Base-by-base conservation (phyloP, 2,888 invertebrate genomes). In the Lobophora halterata region DNA sequence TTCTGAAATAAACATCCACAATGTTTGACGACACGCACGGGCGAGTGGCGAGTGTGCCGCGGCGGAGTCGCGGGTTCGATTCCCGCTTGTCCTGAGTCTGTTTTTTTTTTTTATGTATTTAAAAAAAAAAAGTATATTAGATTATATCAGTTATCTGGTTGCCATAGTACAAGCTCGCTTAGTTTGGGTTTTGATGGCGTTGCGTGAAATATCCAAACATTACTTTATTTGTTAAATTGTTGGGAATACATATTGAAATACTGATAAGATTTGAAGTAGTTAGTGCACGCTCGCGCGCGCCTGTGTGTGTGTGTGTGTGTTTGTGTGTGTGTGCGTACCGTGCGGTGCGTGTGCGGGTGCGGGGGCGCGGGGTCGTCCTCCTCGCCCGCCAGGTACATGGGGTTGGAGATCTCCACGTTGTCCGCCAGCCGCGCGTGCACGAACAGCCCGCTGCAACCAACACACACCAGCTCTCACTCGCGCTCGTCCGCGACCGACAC, bases 341-440 rank as follows among this genome's bases (percentile, higher is more conserved):
- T 23, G 31, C 37, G 53, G 43, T 19, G 54, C 58, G 21, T 10
- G 33, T 16, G 42, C 12, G 16, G 31, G 51, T 20, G 34, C 46
- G 53, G 6, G 13, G 10, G 31, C 5, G 26, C 47, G 31, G 47
- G 91, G 5, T 52, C 52, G 6, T 94, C 94, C 46, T 89, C 89
- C 61, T 92, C 92, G 42, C 92, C 93, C 36, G 89, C 89, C 60
- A 94, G 90, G 79, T 95, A 96, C 92, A 95, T 95, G 13, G 95
- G 95, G 88, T 96, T 96, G 67, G 88, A 92, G 64, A 94, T 93
- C 88, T 95, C 95, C 65, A 95, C 93, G 78, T 94, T 95, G 79
- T 95, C 95, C 40, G 94, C 90, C 62, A 95, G 91, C 5, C 95
- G 89, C 43, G 93, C 92, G 83, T 95, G 95, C 55, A 91, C 91